Evolutionary conservation across 2,797 vertebrate genomes (phyloP).

Genomic region (Enteromius unitaeniatus): DNA sequence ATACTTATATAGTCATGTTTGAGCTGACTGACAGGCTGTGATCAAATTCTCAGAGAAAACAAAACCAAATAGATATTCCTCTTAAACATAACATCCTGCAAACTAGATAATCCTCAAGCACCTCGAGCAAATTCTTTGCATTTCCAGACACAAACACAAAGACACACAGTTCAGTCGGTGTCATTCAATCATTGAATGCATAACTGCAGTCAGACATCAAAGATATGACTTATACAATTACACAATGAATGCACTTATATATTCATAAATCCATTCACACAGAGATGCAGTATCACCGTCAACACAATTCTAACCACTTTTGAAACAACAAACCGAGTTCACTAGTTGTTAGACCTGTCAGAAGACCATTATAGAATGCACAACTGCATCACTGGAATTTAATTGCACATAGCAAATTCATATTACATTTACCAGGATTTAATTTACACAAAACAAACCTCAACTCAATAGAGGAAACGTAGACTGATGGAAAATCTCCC

Average conservation of each 20-base stretch:
- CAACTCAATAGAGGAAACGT: constrained; percentile 72
- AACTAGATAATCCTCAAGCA: not conserved
- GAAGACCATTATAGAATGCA: not conserved
- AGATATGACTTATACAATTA: not conserved
- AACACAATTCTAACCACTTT: not conserved
- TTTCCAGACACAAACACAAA: constrained; percentile 1
- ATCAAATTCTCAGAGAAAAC: not conserved
- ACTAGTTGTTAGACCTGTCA: not conserved
- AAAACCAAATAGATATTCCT: not conserved
- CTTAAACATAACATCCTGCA: constrained; percentile 25
- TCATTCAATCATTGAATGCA: not conserved
- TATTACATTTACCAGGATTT: constrained; percentile 56
- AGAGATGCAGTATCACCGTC: not conserved
- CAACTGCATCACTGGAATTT: not conserved
- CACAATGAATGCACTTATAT: not conserved
- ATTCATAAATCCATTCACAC: not conserved
- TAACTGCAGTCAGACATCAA: not conserved
- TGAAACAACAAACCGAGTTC: constrained; percentile 21
- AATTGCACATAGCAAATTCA: constrained; percentile 9
- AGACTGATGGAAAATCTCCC: constrained; percentile 94
- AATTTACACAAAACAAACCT: constrained; percentile 53
- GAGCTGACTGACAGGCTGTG: constrained; percentile 9
- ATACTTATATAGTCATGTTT: not conserved
- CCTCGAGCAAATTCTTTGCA: constrained; percentile 11
- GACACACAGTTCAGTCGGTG: not conserved